Base-by-base conservation (phyloP, 1,140 invertebrate species). In the Oncopodura yosiiana region DNA sequence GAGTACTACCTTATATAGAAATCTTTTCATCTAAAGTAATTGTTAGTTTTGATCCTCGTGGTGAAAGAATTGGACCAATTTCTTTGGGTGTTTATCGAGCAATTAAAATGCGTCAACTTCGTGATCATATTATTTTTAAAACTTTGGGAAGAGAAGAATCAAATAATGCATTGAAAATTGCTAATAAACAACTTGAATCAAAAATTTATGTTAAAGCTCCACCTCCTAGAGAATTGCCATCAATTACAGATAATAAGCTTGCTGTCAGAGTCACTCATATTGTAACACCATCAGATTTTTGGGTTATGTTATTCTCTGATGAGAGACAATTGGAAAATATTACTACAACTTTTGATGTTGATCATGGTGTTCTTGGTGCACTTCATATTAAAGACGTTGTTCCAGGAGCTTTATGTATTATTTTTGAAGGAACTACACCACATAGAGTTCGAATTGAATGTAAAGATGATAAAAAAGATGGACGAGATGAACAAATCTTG, bases 71-170 rank as follows among this genome's bases (percentile, higher is more conserved):
- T 48, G 62, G 62, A 5, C 29, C 39, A 24, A 46, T 64, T 29
- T 52, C 49, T 38, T 18, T 32, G n/a, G 56, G 49, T 16, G 81
- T 94, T 0, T 92, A 87, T 69, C 79, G 82, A 61, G 83, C 86
- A 3, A 63, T 94, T 0, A 84, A 86, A 68, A 75, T 85, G 64
- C 72, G 83, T 59, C 78, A 79, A 23, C 62, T 78, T 3, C 69
- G 71, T 30, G 43, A 69, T 1, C 61, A 60, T 1, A 74, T 80
- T 23, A 9, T 12, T 23, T 24, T 41, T 19, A 9, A 12, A 9
- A 14, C 3, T 3, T 9, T 43, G n/a, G 44, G 49, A 32, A 27
- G 37, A 52, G 21, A 24, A 42, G 32, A 34, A 9, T 34, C 32
- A 34, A 34, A 34, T 9, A 34, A n/a, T 9, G 32, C 32, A 9